Base-by-base conservation (phyloP, 1,140 invertebrate species). In the Hycleus phaleratus region DNA sequence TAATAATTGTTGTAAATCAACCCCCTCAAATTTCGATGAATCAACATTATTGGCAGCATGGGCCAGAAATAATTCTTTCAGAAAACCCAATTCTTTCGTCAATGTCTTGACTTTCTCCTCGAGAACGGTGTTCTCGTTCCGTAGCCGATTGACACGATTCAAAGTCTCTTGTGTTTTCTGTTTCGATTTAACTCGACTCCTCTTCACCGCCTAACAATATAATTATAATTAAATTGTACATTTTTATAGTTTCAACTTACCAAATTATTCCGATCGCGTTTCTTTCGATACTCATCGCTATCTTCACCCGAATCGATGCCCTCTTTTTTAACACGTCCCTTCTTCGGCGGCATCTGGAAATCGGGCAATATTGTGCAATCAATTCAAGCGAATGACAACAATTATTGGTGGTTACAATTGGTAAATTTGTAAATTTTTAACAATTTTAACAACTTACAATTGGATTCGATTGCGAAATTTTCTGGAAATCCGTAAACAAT, bases 21-120 rank as follows among this genome's bases (percentile, higher is more conserved):
- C 68, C 2, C 72, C 74, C 24, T 77, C 73, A 66, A 79, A 77
- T 65, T 81, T 81, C 3, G 74, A 65, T 46, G 61, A 57, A 58
- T 70, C 66, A 1, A 62, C 61, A 60, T 62, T 69, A 61, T 80
- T 82, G 73, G 86, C 84, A 56, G 87, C 85, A 75, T 90, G 86
- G 18, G 86, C 86, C 46, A 90, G 72, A 65, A 94, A 93, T n/a
- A 95, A 76, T 68, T 91, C 87, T 73, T 93, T 93, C 1, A 95
- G 75, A 66, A 95, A 90, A 45, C 84, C 84, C 3, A 95, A 74
- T 73, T 95, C 91, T 72, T 91, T 90, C 24, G 85, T 85, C 5
- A 95, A 76, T 61, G 87, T 84, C 70, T 92, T 88, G 3, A 95
- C 88, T 76, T 91, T 93, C 64, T 90, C 86, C 73, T 92, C 85